Base-by-base conservation (phyloP, 1,140 invertebrate species). In the Ptiloglossa arizonensis region DNA sequence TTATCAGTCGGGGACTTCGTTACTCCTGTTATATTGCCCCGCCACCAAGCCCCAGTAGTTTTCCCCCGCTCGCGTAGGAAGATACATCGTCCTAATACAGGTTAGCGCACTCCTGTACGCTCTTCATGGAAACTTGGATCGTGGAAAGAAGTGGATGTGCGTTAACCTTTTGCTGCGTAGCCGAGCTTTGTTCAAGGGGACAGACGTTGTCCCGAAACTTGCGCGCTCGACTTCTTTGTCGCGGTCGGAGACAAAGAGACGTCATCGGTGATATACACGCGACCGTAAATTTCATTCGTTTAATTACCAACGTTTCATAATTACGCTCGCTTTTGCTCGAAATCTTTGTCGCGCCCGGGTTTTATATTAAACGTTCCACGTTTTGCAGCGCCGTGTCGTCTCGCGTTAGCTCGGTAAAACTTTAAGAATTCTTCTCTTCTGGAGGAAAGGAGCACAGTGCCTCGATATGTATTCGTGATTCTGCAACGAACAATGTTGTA, bases 1-100 rank as follows among this genome's bases (percentile, higher is more conserved):
- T 85, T 85, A 81, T 85, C 82, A 84, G 78, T 32, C 11, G 11
- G 56, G 38, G 82, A 84, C 82, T 85, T 85, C 83, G 82, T 84
- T 80, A 76, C 71, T 46, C 35, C 63, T 62, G 54, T 75, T 85
- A 83, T 71, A 72, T 72, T 54, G 62, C 60, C 44, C 29, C 52
- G 35, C 41, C 68, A 69, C 38, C 17, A 19, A 77, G 57, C 22
- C 19, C 41, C 9, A 5, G 44, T 44, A 83, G 75, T 76, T 76
- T 68, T 68, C 63, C 67, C 64, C 13, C 52, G 57, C 24, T 48
- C 60, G 27, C n/a, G n/a, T n/a, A n/a, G n/a, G 13, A 52, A 74
- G 80, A 83, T 64, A 66, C 46, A 62, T 82, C 48, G 48, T 48
- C 5, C 32, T 67, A n/a, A 67, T 67, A 44, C 50, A 44, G 27